A percentile compares a stretch with the other conserved stretches of the same genome.
Evolutionary conservation across 1,140 invertebrate genomes (phyloP).

Genomic region (Drosophila mojavensis): DNA sequence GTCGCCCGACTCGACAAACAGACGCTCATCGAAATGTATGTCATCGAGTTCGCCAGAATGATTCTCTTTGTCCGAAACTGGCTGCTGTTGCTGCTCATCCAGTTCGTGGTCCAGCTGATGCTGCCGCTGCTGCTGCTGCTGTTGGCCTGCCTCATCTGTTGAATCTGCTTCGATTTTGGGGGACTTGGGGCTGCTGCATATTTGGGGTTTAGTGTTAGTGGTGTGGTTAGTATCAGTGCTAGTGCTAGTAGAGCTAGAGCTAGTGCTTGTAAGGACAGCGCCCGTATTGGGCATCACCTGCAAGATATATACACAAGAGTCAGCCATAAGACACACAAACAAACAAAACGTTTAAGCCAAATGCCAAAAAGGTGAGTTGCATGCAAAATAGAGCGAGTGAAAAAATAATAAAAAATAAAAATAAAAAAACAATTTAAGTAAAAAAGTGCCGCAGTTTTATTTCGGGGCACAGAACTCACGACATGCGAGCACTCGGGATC

Average conservation of each 20-base stretch:
- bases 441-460: neutral
- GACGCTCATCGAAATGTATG: slow-evolving; percentile 75
- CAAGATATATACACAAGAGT: slow-evolving; percentile 66
- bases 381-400: slow-evolving; percentile 35
- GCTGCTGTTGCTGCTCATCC: neutral
- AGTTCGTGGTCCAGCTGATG: neutral
- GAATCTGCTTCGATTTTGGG: slow-evolving; percentile 26
- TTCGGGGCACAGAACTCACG: slow-evolving; percentile 86
- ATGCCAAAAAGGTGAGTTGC: slow-evolving; percentile 32
- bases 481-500: slow-evolving; percentile 95
- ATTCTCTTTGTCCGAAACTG: slow-evolving; percentile 46
- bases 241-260: slow-evolving; percentile 57
- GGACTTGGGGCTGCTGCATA: slow-evolving; percentile 31
- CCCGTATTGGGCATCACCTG: slow-evolving; percentile 84
- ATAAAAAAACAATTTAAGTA: neutral
- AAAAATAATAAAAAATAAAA: no score
- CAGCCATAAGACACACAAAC: slow-evolving; percentile 42
- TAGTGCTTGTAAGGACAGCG: slow-evolving; percentile 77
- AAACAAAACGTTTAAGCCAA: slow-evolving; percentile 38
- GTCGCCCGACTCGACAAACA: slow-evolving; percentile 66
- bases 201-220: slow-evolving; percentile 44
- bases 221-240: slow-evolving; percentile 62
- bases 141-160: slow-evolving; percentile 21
- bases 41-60: slow-evolving; percentile 53
- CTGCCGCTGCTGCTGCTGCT: neutral